These are phyloP conservation scores for Siderastrea radians DNA, from an alignment of 92 coral and sea anemone genomes.

Conservation along the genomic window DNA sequence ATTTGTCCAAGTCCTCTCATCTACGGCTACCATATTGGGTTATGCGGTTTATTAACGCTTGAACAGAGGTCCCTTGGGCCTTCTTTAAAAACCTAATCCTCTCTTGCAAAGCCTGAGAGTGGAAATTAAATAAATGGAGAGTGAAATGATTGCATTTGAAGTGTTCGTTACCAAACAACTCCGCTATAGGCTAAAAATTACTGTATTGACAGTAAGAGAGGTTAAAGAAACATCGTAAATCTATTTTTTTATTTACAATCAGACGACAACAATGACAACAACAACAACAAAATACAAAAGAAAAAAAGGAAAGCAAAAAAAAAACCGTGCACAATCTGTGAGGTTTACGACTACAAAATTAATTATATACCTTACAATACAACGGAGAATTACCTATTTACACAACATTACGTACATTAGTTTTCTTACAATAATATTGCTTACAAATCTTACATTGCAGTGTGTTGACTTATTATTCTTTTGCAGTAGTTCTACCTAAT, in stretches of 20 bases:
- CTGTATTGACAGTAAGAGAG: neutral
- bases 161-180: neutral
- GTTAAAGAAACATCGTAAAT: neutral
- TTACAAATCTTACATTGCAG: too few relatives aligned
- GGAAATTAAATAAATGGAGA: neutral
- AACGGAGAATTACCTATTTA: too few relatives aligned
- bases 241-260: neutral
- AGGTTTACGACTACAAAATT: too few relatives aligned
- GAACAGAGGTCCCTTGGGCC: conserved; percentile 19
- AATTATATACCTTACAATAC: too few relatives aligned
- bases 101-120: neutral
- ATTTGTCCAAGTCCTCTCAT: conserved; percentile 42
- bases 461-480: too few relatives aligned
- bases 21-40: conserved; percentile 49
- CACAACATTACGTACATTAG: too few relatives aligned
- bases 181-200: neutral
- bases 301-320: too few relatives aligned
- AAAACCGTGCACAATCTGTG: too few relatives aligned
- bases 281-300: too few relatives aligned
- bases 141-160: neutral
- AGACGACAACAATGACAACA: too few relatives aligned
- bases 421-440: too few relatives aligned
- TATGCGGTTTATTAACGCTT: conserved; percentile 5
- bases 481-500: too few relatives aligned
- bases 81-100: conserved; percentile 44